A percentile compares a stretch with the other conserved stretches of the same genome.
Conservation (phyloP, 1,140 invertebrate species). For the Babylonia areolata region DNA sequence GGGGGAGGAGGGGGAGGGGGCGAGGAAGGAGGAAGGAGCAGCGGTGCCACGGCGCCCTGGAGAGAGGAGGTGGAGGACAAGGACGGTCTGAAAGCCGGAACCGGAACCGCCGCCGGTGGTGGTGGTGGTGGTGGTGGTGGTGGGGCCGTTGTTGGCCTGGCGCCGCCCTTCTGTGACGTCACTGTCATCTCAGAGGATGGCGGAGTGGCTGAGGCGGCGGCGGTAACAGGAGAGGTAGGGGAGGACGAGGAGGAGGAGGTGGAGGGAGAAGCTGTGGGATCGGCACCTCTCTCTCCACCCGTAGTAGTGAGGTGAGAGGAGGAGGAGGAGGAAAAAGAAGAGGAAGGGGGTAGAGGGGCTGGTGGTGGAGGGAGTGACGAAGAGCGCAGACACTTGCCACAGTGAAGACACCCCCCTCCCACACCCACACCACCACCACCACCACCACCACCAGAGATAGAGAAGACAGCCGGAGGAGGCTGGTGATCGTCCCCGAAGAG, state of each 20-base stretch:
- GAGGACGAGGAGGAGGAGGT: too few species aligned
- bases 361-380: too few species aligned
- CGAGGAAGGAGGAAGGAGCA: background rate
- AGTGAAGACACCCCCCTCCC: background rate
- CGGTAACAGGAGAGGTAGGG: too few species aligned
- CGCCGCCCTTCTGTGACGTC: too few species aligned
- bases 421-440: too few species aligned
- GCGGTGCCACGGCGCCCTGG: background rate
- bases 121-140: too few species aligned
- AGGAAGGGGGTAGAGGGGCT: background rate
- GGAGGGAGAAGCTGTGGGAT: too few species aligned
- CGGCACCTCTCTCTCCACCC: too few species aligned
- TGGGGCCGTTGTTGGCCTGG: too few species aligned
- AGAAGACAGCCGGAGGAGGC: conserved; percentile 17
- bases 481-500: background rate
- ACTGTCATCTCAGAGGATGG: too few species aligned
- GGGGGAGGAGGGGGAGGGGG: background rate
- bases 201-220: too few species aligned
- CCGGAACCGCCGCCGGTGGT: too few species aligned
- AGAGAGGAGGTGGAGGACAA: background rate
- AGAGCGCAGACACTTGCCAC: background rate
- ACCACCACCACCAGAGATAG: conserved; percentile 1
- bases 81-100: background rate
- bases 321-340: background rate
- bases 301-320: background rate